Conservation (phyloP, 1,140 invertebrate species). For the Pinna nobilis region DNA sequence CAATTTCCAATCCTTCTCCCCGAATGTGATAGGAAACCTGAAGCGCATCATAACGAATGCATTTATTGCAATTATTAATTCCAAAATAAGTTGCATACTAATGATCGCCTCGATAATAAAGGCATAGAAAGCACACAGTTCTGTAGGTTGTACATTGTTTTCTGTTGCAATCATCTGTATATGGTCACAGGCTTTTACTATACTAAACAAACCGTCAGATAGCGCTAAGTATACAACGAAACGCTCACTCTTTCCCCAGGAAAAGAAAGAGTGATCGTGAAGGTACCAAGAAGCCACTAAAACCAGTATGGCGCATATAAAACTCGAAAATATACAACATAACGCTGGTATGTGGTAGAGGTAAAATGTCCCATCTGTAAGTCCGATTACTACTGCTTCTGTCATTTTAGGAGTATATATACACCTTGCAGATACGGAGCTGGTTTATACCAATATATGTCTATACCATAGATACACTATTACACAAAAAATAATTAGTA, state of each 20-base stretch:
- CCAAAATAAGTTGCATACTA: constrained; percentile 33
- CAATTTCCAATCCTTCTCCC: constrained; percentile 31
- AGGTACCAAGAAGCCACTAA: constrained; percentile 20
- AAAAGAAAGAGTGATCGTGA: constrained; percentile 20
- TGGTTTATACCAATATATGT: too few species aligned
- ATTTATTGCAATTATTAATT: constrained; percentile 35
- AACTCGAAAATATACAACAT: constrained; percentile 7
- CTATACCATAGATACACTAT: too few species aligned
- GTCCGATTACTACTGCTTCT: too few species aligned
- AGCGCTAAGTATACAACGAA: constrained; percentile 41
- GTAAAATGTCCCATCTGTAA: constrained; percentile 38
- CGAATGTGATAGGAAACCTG: constrained; percentile 20
- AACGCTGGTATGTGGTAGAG: constrained; percentile 31
- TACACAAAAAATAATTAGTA: too few species aligned
- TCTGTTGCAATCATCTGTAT: constrained; percentile 23
- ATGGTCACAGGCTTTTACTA: constrained; percentile 36
- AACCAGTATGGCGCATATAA: constrained; percentile 11
- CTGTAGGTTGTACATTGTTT: constrained; percentile 20
- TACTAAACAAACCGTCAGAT: constrained; percentile 38
- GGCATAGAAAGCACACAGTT: constrained; percentile 37
- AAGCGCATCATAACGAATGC: constrained; percentile 40
- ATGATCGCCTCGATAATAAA: constrained; percentile 38
- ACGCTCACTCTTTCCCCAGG: constrained; percentile 36
- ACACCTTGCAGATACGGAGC: too few species aligned
- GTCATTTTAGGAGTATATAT: too few species aligned